Base-by-base conservation (phyloP, 2,888 invertebrate species). In the Aricia artaxerxes region DNA sequence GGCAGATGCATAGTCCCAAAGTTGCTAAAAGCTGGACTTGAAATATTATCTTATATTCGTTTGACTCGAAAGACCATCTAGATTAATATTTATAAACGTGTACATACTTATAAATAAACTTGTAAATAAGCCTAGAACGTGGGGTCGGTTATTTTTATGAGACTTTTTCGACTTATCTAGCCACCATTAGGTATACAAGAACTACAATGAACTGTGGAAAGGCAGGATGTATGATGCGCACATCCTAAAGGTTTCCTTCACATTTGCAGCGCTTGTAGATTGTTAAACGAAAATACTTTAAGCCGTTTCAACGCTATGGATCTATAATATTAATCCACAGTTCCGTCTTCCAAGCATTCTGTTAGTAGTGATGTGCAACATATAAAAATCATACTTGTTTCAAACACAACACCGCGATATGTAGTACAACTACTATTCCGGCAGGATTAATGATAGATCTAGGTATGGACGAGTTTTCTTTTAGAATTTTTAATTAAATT, bases 201-300 rank as follows among this genome's bases (percentile, higher is more conserved):
- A 83, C 79, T 83, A 82, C 82, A 83, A 82, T 84, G 83, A 83
- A 82, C 84, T 80, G 78, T 81, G 80, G 80, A 79, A 80, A 77
- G 81, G 81, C 75, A 81, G 78, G 83, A 84, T 83, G 83, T 53
- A 53, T 82, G 82, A 83, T 83, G 83, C 78, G 79, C 84, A 82
- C 81, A 81, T 81, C 31, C 85, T 82, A 84, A 79, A 80, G 79
- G 81, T 80, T 82, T 81, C 78, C 78, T 53, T 60, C 24, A 11
- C 31, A 60, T 57, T 73, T 73, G 35, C 61, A 24, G 44, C 60
- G 24, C 24, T 61, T 61, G 9, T 60, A 13, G 44, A 11, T 24
- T 49, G 24, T 40, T 40, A 24, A 73, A 44, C 38, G n/a, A 16
- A 6, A 38, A 40, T 38, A 44, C 44, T 38, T 16, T 24, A 24